A percentile compares a stretch with the other conserved stretches of the same genome.
phyloP scores from a whole-genome alignment of 2,113 vertebrate genomes.

The Tachysurus vachellii region DNA sequence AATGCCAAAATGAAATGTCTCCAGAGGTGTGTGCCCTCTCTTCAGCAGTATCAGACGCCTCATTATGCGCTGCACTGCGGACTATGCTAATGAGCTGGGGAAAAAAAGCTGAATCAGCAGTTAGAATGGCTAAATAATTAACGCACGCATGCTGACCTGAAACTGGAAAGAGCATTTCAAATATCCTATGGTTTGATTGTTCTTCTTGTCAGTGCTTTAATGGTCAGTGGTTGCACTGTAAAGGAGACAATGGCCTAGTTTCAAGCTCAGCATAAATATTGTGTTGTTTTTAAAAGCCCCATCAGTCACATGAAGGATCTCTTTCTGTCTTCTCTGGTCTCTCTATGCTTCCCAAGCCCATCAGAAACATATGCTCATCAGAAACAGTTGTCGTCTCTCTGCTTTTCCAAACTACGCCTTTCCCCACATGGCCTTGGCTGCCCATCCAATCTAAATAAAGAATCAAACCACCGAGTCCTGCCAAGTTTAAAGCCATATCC shows the following conservation, averaged over 20 bases:
- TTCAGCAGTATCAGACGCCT: slow-evolving; percentile 41
- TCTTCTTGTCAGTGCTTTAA: background rate
- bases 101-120: slow-evolving; percentile 62
- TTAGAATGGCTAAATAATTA: slow-evolving; percentile 60
- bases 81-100: slow-evolving; percentile 51
- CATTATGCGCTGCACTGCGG: slow-evolving; percentile 57
- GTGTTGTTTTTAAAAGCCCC: background rate
- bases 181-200: background rate
- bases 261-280: background rate
- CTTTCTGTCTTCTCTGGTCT: background rate
- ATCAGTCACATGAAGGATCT: background rate
- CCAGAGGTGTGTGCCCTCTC: slow-evolving; percentile 47
- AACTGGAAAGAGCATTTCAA: slow-evolving; percentile 25
- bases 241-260: background rate
- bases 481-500: slow-evolving; percentile 29
- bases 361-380: slow-evolving; percentile 34
- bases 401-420: slow-evolving; percentile 14
- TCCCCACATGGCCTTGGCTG: slow-evolving; percentile 30
- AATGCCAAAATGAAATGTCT: slow-evolving; percentile 24
- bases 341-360: slow-evolving; percentile 15
- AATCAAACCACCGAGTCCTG: slow-evolving; percentile 18
- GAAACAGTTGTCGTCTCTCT: slow-evolving; percentile 38
- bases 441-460: slow-evolving; percentile 42
- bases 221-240: background rate
- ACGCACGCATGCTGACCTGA: slow-evolving; percentile 41